Evolutionary conservation across 1,140 invertebrate genomes (phyloP).

Genomic region (Idris sp.): DNA sequence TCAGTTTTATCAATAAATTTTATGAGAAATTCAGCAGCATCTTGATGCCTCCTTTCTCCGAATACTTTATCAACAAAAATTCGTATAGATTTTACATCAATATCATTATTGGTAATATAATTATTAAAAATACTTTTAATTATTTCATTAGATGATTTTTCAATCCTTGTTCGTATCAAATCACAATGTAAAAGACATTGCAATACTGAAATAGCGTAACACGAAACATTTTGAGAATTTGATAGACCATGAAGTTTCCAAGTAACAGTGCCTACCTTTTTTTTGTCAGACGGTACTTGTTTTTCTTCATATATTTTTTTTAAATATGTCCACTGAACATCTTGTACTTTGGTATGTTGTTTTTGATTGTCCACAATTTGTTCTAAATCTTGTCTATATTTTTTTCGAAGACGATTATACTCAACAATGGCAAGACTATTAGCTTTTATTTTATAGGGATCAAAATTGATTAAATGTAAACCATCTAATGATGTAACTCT

Average conservation of each 20-base stretch:
- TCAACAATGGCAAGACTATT: too few relatives aligned
- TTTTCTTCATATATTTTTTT: background rate
- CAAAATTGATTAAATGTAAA: too few relatives aligned
- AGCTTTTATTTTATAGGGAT: too few relatives aligned
- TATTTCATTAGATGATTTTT: background rate
- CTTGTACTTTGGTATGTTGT: too few relatives aligned
- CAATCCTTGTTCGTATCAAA: background rate
- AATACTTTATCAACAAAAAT: background rate
- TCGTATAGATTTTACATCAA: background rate
- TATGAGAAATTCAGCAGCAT: background rate
- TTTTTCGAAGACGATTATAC: too few relatives aligned
- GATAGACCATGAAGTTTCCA: background rate
- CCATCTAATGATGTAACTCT: too few relatives aligned
- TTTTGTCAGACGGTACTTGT: too few relatives aligned
- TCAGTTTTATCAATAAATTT: background rate
- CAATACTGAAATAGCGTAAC: constrained; percentile 9
- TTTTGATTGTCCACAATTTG: too few relatives aligned
- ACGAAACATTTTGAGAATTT: constrained; percentile 3
- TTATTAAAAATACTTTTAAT: background rate
- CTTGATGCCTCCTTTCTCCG: background rate
- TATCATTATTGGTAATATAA: background rate
- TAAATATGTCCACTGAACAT: too few relatives aligned
- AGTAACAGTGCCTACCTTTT: background rate
- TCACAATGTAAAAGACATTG: background rate
- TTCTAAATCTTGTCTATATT: too few relatives aligned